phyloP scores from a whole-genome alignment of 2,113 vertebrate species.

The Meriones unguiculatus region DNA sequence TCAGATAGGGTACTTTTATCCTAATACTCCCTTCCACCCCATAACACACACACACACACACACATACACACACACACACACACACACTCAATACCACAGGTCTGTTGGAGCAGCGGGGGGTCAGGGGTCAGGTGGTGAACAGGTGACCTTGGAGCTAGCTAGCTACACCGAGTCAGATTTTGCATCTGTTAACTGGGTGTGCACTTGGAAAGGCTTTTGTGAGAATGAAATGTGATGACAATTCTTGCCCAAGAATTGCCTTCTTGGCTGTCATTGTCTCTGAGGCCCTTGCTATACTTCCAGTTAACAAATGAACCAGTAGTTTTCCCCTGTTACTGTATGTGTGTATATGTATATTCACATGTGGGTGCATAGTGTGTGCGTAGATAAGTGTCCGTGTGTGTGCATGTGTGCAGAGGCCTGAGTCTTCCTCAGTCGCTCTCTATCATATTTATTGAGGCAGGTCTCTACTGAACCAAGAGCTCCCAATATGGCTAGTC shows the following conservation, averaged over 20 bases:
- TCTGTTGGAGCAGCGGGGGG: neutral
- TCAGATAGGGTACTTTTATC: neutral
- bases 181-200: neutral
- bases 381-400: neutral
- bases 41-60: too few relatives aligned
- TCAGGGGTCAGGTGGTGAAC: neutral
- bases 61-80: too few relatives aligned
- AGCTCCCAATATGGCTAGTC: neutral
- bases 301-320: neutral
- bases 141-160: neutral
- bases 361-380: neutral
- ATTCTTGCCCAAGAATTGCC: neutral
- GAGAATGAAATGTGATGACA: neutral
- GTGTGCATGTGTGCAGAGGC: neutral
- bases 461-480: neutral
- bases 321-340: neutral
- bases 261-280: neutral
- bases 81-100: neutral
- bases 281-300: neutral
- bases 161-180: neutral
- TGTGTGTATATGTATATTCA: neutral
- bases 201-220: neutral
- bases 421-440: neutral
- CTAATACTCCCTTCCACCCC: neutral
- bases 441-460: neutral